Base-by-base conservation (phyloP, 1,140 invertebrate genomes). In the Ruditapes philippinarum region DNA sequence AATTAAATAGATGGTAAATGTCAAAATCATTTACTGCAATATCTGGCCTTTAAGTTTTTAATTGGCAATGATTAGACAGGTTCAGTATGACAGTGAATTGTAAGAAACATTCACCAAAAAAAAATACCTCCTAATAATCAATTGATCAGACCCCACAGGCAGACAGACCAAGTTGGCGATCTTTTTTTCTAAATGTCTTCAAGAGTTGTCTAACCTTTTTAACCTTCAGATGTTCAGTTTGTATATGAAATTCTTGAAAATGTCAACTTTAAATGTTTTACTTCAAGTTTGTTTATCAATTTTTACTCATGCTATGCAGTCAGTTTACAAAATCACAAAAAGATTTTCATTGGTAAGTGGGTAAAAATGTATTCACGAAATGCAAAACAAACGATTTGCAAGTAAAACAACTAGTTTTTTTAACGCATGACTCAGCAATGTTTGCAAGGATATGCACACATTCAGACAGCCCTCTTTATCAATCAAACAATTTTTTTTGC, bases 131-230 rank as follows among this genome's bases (percentile, higher is more conserved):
- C 65, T 19, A 40, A 17, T 1, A 17, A 40, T 76, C 17, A 28
- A 76, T 31, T 31, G 73, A 76, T 49, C 25, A 31, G 73, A 76
- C 73, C 73, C 73, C 73, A 76, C 73, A 76, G 40, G 11, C 1
- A 76, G 40, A 28, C 1, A 76, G 73, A 76, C 25, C n/a, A 25
- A 36, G 9, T 28, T 25, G n/a, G 28, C 22, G 68, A 42, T 73
- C 42, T 40, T n/a, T n/a, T n/a, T n/a, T n/a, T n/a, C n/a, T n/a
- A n/a, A 1, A 42, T 2, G 28, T n/a, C 7, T 45, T 73, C 12
- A 40, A 31, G 40, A 76, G n/a, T 28, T 31, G 1, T 40, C 28
- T 49, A 28, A 25, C 40, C 40, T 49, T n/a, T n/a, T n/a, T n/a
- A n/a, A n/a, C n/a, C n/a, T n/a, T n/a, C 73, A 3, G 25, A 17